Evolutionary conservation across 2,113 vertebrate species (phyloP).

Genomic region (Butastur rufipennis): DNA sequence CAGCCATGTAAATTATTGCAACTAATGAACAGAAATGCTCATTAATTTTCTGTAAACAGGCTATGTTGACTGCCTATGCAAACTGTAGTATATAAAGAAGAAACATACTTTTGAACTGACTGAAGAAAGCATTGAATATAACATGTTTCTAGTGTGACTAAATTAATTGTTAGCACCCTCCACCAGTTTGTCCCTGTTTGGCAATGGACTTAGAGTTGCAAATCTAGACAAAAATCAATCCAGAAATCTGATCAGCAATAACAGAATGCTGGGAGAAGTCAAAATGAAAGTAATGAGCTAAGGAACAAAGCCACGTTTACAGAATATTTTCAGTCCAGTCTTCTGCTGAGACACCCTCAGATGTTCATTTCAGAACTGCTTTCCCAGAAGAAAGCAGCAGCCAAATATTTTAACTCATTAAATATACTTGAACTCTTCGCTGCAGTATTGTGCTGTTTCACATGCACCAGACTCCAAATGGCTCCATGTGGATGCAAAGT

Average conservation of each 20-base stretch:
- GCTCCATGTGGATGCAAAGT: constrained; percentile 39
- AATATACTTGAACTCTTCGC: background rate
- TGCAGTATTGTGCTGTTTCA: background rate
- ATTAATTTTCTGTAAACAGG: background rate
- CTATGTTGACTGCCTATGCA: background rate
- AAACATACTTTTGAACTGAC: background rate
- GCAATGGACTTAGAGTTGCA: background rate
- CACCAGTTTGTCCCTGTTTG: background rate
- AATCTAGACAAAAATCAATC: background rate
- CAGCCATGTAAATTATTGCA: background rate
- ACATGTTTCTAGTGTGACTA: background rate
- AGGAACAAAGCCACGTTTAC: constrained; percentile 51
- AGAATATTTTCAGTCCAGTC: constrained; percentile 38
- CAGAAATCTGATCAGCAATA: background rate
- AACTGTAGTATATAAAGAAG: background rate
- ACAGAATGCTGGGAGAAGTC: background rate
- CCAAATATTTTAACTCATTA: constrained; percentile 59
- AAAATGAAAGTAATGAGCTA: background rate
- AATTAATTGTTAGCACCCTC: constrained; percentile 6
- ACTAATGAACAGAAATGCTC: background rate
- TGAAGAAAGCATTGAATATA: background rate
- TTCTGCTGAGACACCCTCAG: constrained; percentile 40
- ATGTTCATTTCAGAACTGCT: constrained; percentile 44
- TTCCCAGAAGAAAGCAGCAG: constrained; percentile 39
- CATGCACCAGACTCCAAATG: background rate